phyloP scores from a whole-genome alignment of 2,797 vertebrate species.

The Clarias laeviceps region DNA sequence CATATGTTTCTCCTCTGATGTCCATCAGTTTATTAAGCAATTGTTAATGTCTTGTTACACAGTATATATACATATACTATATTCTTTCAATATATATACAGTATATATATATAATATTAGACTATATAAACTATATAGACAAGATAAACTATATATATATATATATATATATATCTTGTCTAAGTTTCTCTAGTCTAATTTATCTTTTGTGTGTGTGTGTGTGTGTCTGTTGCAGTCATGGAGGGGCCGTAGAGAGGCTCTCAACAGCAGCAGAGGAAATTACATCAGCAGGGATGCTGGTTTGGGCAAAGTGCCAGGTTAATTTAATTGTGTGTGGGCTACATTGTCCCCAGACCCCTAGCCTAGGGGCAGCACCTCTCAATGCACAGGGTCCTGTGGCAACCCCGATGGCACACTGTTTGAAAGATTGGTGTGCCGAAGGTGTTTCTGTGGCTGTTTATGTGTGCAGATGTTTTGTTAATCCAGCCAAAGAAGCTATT shows the following conservation, averaged over 20 bases:
- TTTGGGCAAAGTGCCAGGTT: constrained; percentile 66
- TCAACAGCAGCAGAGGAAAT: constrained; percentile 71
- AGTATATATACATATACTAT: neutral
- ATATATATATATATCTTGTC: no score
- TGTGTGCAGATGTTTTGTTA: neutral
- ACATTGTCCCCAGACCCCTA: constrained; percentile 53
- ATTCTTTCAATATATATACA: no score
- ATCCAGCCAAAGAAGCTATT: neutral
- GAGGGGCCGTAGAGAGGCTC: constrained; percentile 47
- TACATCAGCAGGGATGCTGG: constrained; percentile 72
- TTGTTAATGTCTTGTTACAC: constrained; percentile 29
- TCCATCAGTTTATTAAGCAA: constrained; percentile 49
- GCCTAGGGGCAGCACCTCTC: constrained; percentile 34
- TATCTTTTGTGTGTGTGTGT: constrained; percentile 41
- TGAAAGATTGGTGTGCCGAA: neutral
- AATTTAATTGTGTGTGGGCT: constrained; percentile 63
- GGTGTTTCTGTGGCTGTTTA: neutral
- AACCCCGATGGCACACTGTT: constrained; percentile 12
- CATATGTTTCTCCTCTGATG: constrained; percentile 9
- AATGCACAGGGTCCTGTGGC: constrained; percentile 12
- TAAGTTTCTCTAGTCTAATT: no score
- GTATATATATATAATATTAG: constrained; percentile 2
- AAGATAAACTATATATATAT: no score
- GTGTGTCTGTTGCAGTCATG: constrained; percentile 36
- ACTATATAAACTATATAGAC: no score